Base-by-base conservation (phyloP, 1,140 invertebrate genomes). In the Aleiodes sp. region DNA sequence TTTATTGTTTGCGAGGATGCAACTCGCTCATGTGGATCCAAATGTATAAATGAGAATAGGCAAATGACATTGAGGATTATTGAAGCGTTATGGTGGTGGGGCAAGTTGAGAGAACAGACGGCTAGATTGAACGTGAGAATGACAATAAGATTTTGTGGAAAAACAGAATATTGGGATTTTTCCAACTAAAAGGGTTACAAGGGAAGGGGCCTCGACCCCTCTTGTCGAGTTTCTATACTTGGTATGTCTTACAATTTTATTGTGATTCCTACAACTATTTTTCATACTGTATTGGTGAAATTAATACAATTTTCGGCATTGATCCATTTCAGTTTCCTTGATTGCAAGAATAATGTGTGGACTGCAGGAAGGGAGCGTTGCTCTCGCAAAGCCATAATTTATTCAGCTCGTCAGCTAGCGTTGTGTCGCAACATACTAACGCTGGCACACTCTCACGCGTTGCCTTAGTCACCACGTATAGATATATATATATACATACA, bases 311-410 rank as follows among this genome's bases (percentile, higher is more conserved):
- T 52, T 16, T 52, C 19, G 14, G 7, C 19, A 52, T 52, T 52
- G 21, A 52, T 52, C 26, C 19, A 16, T 46, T 8, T 46, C 10
- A 16, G n/a, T 21, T 43, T 16, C 19, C 41, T 21, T 52, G 19
- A 52, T 52, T 24, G 19, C 6, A 24, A 52, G 6, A 52, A 52
- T 21, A 52, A 52, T 52, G 1, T 19, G 21, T 52, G 16, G 46
- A 52, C 46, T 52, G 3, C 46, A 63, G 60, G 35, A 63, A 37
- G 57, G 59, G 65, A 68, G 69, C 46, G 33, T 68, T 64, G 31
- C 62, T 73, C 68, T 72, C 59, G 70, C 65, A 69, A 75, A 73
- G 41, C 59, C 68, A 66, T 76, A 75, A 75, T 75, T 74, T 68
- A 77, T 77, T 73, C 72, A 37, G 41, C 33, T 70, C 57, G 39